Evolutionary conservation across 1,140 invertebrate genomes (phyloP).

Genomic region (Gryllus bimaculatus): DNA sequence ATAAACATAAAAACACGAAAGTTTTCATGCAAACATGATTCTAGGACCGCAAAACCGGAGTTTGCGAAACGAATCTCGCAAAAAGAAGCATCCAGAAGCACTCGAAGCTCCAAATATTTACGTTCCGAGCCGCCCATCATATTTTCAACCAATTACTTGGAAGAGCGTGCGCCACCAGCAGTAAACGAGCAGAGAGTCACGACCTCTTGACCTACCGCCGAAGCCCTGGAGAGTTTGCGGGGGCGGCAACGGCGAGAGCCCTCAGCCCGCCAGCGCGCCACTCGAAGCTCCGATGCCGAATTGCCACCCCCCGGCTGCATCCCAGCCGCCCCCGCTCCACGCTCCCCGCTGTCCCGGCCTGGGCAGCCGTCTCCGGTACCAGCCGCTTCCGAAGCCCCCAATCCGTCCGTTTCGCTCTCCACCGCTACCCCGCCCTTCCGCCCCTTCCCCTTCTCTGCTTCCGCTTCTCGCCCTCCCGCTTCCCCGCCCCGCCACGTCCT

Average conservation of each 20-base stretch:
- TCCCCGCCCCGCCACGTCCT: too few relatives aligned
- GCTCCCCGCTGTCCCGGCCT: too few relatives aligned
- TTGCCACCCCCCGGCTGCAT: too few relatives aligned
- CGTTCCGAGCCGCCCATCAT: neutral
- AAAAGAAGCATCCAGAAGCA: neutral
- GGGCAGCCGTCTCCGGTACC: too few relatives aligned
- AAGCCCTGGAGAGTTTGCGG: neutral
- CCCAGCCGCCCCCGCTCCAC: too few relatives aligned
- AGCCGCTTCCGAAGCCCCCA: too few relatives aligned
- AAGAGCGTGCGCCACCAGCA: neutral
- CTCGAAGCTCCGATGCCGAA: neutral
- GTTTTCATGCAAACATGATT: too few relatives aligned
- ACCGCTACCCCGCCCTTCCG: too few relatives aligned
- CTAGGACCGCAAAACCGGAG: neutral
- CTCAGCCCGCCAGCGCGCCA: neutral
- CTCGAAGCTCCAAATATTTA: neutral
- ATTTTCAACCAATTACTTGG: slow-evolving; percentile 1
- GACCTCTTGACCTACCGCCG: neutral
- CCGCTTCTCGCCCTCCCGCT: too few relatives aligned
- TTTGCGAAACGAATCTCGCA: neutral
- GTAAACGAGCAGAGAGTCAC: neutral
- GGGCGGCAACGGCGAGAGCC: neutral
- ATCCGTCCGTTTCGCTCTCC: too few relatives aligned
- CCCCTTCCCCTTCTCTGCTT: too few relatives aligned
- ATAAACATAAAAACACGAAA: too few relatives aligned